Percentiles rank a stretch among this genome's conserved stretches.
Evolutionary conservation across 2,888 invertebrate genomes (phyloP).

Genomic region (Eucera pruinosa): DNA sequence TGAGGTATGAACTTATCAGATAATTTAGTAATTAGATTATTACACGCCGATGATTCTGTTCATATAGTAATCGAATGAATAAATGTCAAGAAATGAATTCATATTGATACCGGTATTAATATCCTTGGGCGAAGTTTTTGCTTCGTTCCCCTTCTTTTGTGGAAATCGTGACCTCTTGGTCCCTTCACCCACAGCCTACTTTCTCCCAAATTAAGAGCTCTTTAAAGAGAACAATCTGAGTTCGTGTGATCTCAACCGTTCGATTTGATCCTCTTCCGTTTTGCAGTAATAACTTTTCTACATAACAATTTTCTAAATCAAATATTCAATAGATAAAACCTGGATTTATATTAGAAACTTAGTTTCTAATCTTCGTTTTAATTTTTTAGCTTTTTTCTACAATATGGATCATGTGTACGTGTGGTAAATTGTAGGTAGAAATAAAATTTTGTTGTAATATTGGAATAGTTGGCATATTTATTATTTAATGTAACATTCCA

Average conservation of each 20-base stretch:
- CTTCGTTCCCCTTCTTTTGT: slow-evolving; percentile 17
- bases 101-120: slow-evolving; percentile 39
- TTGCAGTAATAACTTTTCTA: not conserved
- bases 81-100: slow-evolving; percentile 8
- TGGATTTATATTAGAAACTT: too few relatives aligned
- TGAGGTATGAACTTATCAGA: too few relatives aligned
- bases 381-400: too few relatives aligned
- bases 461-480: too few relatives aligned
- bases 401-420: too few relatives aligned
- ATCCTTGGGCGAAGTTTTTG: slow-evolving; percentile 49
- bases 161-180: slow-evolving; percentile 54
- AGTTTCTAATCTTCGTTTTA: too few relatives aligned
- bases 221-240: slow-evolving; percentile 21
- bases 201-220: slow-evolving; percentile 60
- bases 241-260: not conserved
- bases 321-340: too few relatives aligned
- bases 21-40: too few relatives aligned
- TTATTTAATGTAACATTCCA: too few relatives aligned
- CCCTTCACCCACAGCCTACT: slow-evolving; percentile 64
- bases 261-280: not conserved
- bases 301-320: not conserved
- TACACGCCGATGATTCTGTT: too few relatives aligned
- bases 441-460: too few relatives aligned
- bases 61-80: not conserved
- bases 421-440: too few relatives aligned